Conservation (phyloP, 2,113 vertebrate genomes). For the Piaya cayana region DNA sequence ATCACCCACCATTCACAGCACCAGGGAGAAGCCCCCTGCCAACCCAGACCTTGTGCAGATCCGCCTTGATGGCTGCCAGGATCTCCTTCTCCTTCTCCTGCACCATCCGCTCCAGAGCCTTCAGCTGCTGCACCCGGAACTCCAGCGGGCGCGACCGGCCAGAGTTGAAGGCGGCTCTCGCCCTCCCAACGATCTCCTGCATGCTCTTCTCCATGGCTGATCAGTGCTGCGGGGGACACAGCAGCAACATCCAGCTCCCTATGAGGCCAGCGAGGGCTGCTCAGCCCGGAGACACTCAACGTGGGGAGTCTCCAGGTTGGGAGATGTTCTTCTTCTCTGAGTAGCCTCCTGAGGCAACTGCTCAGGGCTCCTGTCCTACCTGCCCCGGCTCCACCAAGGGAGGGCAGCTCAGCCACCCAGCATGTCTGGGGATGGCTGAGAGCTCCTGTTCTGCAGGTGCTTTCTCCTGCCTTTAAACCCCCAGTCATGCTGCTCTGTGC, state of each 20-base stretch:
- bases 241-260: not conserved
- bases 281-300: too few species aligned
- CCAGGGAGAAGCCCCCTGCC: not conserved
- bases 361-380: too few species aligned
- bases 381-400: too few species aligned
- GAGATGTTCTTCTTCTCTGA: too few species aligned
- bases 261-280: too few species aligned
- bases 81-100: constrained; percentile 80
- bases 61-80: constrained; percentile 75
- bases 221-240: not conserved
- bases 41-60: constrained; percentile 80
- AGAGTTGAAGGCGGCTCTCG: constrained; percentile 77
- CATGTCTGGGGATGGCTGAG: too few species aligned
- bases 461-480: too few species aligned
- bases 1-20: fast-evolving
- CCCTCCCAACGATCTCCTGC: constrained; percentile 64
- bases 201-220: constrained; percentile 71
- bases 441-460: too few species aligned
- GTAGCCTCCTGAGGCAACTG: too few species aligned
- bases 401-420: too few species aligned
- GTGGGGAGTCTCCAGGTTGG: too few species aligned
- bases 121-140: constrained; percentile 87
- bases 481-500: too few species aligned
- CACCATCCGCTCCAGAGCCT: constrained; percentile 80
- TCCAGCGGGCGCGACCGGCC: constrained; percentile 80